Evolutionary conservation across 2,113 vertebrate genomes (phyloP).

Genomic region (cat (Felis catus)): DNA sequence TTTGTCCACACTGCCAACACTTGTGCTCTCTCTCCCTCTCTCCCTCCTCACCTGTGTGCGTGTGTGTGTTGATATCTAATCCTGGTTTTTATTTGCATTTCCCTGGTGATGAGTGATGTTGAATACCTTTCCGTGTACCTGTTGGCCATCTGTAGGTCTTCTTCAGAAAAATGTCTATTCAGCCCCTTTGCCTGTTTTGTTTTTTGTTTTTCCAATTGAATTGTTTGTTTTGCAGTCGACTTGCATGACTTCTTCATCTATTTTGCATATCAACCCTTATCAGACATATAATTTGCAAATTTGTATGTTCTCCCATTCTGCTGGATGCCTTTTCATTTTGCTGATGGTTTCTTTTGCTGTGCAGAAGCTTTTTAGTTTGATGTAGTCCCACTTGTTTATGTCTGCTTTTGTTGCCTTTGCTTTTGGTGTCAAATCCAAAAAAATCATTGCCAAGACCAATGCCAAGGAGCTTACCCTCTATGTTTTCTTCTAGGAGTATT

Average conservation of each 20-base stretch:
- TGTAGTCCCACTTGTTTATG: neutral
- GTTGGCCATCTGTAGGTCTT: neutral
- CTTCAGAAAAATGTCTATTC: neutral
- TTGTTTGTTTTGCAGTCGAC: neutral
- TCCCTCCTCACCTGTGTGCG: neutral
- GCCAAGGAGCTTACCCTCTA: neutral
- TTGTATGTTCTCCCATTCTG: neutral
- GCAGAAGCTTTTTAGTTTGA: neutral
- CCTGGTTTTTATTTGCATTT: neutral
- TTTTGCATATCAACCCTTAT: neutral
- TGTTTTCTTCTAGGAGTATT: neutral
- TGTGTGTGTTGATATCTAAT: neutral
- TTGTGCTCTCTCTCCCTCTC: neutral
- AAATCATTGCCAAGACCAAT: neutral
- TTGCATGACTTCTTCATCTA: neutral
- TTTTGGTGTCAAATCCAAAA: neutral
- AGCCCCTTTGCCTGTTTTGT: neutral
- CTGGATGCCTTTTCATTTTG: neutral
- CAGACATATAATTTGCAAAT: neutral
- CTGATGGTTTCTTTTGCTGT: neutral
- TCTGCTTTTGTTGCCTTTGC: neutral
- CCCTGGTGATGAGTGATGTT: neutral
- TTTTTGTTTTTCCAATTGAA: neutral
- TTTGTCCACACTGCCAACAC: neutral
- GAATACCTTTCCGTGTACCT: neutral